Evolutionary conservation across 2,113 vertebrate genomes (phyloP), one percentile per base, ranked within the genome.

Genomic region (Hemichromis elongatus): DNA sequence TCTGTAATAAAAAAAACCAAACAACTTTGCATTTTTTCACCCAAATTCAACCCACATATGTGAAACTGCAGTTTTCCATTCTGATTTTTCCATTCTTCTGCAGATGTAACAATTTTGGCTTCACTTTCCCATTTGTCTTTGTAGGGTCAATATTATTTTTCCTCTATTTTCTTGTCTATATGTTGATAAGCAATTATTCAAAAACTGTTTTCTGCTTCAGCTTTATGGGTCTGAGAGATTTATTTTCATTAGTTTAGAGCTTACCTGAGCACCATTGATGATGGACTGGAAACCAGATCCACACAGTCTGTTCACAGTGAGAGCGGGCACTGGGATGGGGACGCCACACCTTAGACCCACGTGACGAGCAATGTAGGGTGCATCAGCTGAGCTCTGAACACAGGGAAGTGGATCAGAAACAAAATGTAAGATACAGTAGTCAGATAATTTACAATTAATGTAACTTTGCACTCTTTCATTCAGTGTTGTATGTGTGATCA

Each of bases 251-350:
- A n/a, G 3, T 84, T 30, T 40, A 33, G 19, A 3, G 9, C 86
- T 50, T 97, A 99, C 99, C 91, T 99, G 99, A 84, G 97, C 96
- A 9, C 98, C 98, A 9, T 33, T 99, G 90, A 97, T 95, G 63
- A 99, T 96, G 80, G 99, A 96, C 82, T 99, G 99, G 95, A 99
- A 99, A 28, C 99, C 99, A 61, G 99, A 99, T 42, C 99, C 99
- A 88, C 99, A 99, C 24, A 99, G 97, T 5, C 99, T 96, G 89
- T 99, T 99, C 50, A 99, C 88, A 2, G 97, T 98, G 86, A 99
- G 95, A 53, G 98, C 97, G 3, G 98, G 97, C 5, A 93, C 95
- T 3, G 97, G 94, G 56, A 96, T 33, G 0, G 98, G 98, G 28
- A 99, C 90, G 1, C 97, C 97, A 45, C 96, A 95, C 11, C 98